These are phyloP conservation scores for Nerophis lumbriciformis DNA, from an alignment of 2,113 vertebrate species.

Conservation along the genomic window DNA sequence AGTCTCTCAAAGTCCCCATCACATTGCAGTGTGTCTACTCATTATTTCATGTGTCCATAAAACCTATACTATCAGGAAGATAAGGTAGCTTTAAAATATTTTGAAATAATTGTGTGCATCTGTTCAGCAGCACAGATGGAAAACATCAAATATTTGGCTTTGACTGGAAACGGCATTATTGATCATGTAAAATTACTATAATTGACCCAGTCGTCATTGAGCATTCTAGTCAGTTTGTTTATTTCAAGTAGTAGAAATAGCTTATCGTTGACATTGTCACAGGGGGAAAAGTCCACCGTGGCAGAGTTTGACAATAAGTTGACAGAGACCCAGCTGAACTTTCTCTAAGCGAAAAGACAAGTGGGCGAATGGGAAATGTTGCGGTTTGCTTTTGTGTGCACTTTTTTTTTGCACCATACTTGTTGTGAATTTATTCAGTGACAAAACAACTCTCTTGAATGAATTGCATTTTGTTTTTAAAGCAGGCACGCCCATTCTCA, in stretches of 20 bases:
- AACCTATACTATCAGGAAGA: too few species aligned
- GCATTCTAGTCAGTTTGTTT: slow-evolving; percentile 1
- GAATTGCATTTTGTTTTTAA: slow-evolving; percentile 15
- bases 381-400: not conserved
- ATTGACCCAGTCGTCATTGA: not conserved
- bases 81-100: too few species aligned
- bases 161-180: not conserved
- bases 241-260: slow-evolving; percentile 10
- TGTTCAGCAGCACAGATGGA: not conserved
- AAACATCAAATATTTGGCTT: not conserved
- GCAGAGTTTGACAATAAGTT: slow-evolving; percentile 21
- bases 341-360: slow-evolving; percentile 20
- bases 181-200: not conserved
- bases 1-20: too few species aligned
- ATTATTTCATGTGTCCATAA: too few species aligned
- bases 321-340: slow-evolving; percentile 34
- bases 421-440: slow-evolving; percentile 9
- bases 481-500: not conserved
- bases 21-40: too few species aligned
- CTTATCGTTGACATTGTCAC: slow-evolving; percentile 20
- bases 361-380: slow-evolving; percentile 4
- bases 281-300: slow-evolving; percentile 30
- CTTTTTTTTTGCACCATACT: not conserved
- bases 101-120: not conserved
- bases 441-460: slow-evolving; percentile 16